A percentile compares a stretch with the other conserved stretches of the same genome.
These are phyloP conservation scores for Eupsilia transversa DNA, from an alignment of 2,888 invertebrate species.

Conservation along the genomic window DNA sequence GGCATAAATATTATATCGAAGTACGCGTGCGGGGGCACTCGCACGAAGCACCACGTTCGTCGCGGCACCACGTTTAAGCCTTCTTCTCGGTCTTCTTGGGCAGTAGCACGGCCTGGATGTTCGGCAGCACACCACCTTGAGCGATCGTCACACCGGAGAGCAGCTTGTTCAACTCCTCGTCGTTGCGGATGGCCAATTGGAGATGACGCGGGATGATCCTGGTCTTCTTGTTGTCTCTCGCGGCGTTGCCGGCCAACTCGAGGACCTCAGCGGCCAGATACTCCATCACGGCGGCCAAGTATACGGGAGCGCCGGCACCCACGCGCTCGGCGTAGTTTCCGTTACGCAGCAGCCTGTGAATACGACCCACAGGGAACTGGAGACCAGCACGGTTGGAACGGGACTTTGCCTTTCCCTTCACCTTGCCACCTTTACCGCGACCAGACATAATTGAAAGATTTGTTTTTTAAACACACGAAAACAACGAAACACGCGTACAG, in stretches of 20 bases:
- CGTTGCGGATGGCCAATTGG: too few species aligned
- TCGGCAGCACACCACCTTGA: too few species aligned
- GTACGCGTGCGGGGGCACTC: conserved; percentile 8
- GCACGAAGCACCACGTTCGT: conserved; percentile 5
- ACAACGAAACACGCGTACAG: conserved; percentile 5
- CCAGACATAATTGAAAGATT: neutral
- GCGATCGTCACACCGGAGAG: too few species aligned
- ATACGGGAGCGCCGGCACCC: conserved; percentile 82
- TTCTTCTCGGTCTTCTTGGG: conserved; percentile 92
- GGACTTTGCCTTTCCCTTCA: conserved; percentile 83
- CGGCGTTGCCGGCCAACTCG: conserved; percentile 23
- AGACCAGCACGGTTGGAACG: conserved; percentile 88
- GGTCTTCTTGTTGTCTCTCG: conserved; percentile 23
- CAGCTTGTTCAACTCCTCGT: too few species aligned
- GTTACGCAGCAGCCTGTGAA: conserved; percentile 87
- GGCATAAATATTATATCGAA: conserved; percentile 5
- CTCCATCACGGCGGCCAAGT: conserved; percentile 90
- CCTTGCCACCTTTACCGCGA: conserved; percentile 5
- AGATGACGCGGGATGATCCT: too few species aligned
- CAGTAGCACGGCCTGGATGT: conserved; percentile 92
- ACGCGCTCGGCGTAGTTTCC: conserved; percentile 89
- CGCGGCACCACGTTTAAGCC: conserved; percentile 47
- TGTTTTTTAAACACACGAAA: conserved; percentile 16
- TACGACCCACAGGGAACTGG: conserved; percentile 89
- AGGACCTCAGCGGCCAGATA: conserved; percentile 17